Conservation (phyloP, 2,113 vertebrate genomes). For the Chinchilla lanigera region DNA sequence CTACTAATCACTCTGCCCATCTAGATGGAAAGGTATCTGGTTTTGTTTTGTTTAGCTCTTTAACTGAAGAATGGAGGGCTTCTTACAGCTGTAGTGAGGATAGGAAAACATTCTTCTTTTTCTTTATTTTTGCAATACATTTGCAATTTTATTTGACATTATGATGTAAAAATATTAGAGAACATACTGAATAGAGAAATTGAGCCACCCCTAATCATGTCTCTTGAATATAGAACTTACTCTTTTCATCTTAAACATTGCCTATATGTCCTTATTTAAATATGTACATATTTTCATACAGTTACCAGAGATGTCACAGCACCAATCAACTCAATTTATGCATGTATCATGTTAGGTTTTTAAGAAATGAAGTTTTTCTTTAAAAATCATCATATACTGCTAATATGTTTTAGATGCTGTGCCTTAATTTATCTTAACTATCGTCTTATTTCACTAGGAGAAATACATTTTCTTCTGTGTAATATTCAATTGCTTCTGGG, state of each 20-base stretch:
- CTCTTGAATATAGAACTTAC: neutral
- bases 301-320: constrained; percentile 8
- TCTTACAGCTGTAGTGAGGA: neutral
- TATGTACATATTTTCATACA: constrained; percentile 21
- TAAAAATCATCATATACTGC: neutral
- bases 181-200: constrained; percentile 3
- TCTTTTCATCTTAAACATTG: constrained; percentile 33
- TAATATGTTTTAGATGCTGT: constrained; percentile 19
- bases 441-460: constrained; percentile 13
- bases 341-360: constrained; percentile 16
- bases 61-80: constrained; percentile 25
- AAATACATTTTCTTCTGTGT: neutral
- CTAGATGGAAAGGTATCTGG: neutral
- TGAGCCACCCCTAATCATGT: neutral
- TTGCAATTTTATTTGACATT: neutral
- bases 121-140: constrained; percentile 29
- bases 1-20: neutral
- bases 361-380: constrained; percentile 53
- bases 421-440: constrained; percentile 41
- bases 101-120: neutral
- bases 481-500: neutral
- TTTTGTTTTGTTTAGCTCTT: neutral
- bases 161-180: constrained; percentile 31
- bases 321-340: constrained; percentile 39
- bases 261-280: constrained; percentile 32